These are phyloP conservation scores for Bubalus kerabau DNA, from an alignment of 2,113 vertebrate species.

Conservation along the genomic window DNA sequence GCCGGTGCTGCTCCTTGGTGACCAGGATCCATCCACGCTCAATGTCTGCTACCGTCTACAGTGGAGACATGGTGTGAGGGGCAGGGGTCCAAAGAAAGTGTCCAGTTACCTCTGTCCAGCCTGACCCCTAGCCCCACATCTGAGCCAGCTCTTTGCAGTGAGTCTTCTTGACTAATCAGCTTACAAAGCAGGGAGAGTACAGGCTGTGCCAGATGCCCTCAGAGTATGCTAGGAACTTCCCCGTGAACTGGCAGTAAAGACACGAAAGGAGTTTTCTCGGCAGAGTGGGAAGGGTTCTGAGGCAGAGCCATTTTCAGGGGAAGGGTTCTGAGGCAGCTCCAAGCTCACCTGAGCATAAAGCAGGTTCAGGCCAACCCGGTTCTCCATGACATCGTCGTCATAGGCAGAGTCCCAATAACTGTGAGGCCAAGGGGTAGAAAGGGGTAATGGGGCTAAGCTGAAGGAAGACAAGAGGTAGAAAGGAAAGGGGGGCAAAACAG, in stretches of 20 bases:
- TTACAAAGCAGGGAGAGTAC: not conserved
- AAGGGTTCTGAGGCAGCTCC: slow-evolving; percentile 26
- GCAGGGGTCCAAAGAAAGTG: not conserved
- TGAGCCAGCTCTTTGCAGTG: not conserved
- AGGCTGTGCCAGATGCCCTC: not conserved
- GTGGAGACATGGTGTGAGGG: not conserved
- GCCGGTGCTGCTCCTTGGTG: slow-evolving; percentile 96
- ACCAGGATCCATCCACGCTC: slow-evolving; percentile 97
- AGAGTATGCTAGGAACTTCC: not conserved
- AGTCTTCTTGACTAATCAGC: not conserved
- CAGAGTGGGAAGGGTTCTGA: not conserved
- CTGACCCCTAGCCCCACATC: not conserved
- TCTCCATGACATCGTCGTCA: slow-evolving; percentile 95
- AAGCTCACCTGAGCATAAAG: slow-evolving; percentile 93
- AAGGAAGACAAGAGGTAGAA: not conserved
- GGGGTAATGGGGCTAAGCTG: not conserved
- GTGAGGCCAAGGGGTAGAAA: slow-evolving; percentile 55
- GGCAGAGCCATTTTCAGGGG: not conserved
- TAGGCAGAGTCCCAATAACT: slow-evolving; percentile 98
- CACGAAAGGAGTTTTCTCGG: not conserved
- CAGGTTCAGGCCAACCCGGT: slow-evolving; percentile 92
- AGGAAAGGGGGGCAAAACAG: not conserved
- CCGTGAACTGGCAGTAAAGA: not conserved
- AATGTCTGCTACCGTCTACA: slow-evolving; percentile 94
- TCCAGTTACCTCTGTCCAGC: slow-evolving; percentile 4